Evolutionary conservation across 1,140 invertebrate genomes (phyloP).

Genomic region (Euura saliciscinereae): DNA sequence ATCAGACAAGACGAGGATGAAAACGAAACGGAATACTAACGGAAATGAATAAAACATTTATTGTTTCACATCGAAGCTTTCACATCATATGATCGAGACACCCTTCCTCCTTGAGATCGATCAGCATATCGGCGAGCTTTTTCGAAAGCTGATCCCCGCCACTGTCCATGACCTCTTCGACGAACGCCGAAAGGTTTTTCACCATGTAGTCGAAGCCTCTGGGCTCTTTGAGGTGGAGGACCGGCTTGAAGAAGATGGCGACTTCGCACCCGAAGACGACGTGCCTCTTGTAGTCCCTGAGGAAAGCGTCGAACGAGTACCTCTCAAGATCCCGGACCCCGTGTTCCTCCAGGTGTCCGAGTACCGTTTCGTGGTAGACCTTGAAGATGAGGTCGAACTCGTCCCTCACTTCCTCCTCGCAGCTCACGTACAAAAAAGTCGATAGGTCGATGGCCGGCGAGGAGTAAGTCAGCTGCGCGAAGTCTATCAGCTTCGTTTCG

Average conservation of each 20-base stretch:
- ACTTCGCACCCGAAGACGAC: constrained; percentile 46
- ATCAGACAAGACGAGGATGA: not conserved
- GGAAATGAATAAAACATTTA: not conserved
- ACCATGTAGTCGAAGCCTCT: not conserved
- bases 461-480: constrained; percentile 44
- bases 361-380: constrained; percentile 42
- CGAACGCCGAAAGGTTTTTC: rapidly evolving
- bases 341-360: constrained; percentile 23
- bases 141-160: constrained; percentile 34
- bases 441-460: constrained; percentile 52
- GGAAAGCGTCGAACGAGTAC: constrained; percentile 40
- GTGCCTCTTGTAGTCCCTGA: constrained; percentile 39
- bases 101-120: constrained; percentile 33
- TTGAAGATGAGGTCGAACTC: constrained; percentile 40
- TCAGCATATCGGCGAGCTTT: constrained; percentile 35
- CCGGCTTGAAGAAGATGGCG: constrained; percentile 39
- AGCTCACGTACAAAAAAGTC: constrained; percentile 52
- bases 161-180: rapidly evolving
- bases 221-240: not conserved
- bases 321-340: constrained; percentile 24
- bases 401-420: constrained; percentile 23
- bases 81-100: constrained; percentile 29
- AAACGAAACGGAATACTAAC: not conserved
- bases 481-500: constrained; percentile 51
- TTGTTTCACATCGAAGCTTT: not conserved